phyloP scores from a whole-genome alignment of 2,888 invertebrate genomes.

The Mylabris sibirica region DNA sequence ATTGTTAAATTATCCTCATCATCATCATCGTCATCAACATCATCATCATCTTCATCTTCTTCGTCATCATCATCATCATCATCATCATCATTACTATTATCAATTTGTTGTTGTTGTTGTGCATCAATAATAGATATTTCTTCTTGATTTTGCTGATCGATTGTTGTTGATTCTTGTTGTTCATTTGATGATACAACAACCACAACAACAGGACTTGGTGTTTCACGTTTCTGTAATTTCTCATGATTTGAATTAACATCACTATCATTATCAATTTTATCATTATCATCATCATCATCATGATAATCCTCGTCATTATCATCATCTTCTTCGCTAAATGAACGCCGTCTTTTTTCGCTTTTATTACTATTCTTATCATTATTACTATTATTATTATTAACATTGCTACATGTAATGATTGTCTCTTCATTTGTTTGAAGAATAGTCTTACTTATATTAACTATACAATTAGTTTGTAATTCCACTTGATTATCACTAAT shows the following conservation, averaged over 20 bases:
- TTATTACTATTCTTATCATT: conserved; percentile 21
- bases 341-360: conserved; percentile 54
- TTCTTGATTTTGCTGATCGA: conserved; percentile 43
- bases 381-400: conserved; percentile 4
- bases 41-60: background rate
- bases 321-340: conserved; percentile 46
- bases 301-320: conserved; percentile 35
- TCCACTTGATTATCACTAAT: conserved; percentile 47
- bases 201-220: conserved; percentile 46
- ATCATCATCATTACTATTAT: background rate
- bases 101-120: background rate
- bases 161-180: conserved; percentile 29
- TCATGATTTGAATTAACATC: conserved; percentile 38
- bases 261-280: background rate
- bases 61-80: background rate
- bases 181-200: background rate
- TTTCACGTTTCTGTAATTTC: conserved; percentile 52
- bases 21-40: background rate
- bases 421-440: conserved; percentile 58
- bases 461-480: conserved; percentile 52
- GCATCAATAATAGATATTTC: conserved; percentile 44
- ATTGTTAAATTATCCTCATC: background rate
- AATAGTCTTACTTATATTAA: conserved; percentile 59
- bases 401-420: conserved; percentile 57
- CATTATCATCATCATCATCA: too few relatives aligned